Base-by-base conservation (phyloP, 2,113 vertebrate genomes). In the Calcarius ornatus region DNA sequence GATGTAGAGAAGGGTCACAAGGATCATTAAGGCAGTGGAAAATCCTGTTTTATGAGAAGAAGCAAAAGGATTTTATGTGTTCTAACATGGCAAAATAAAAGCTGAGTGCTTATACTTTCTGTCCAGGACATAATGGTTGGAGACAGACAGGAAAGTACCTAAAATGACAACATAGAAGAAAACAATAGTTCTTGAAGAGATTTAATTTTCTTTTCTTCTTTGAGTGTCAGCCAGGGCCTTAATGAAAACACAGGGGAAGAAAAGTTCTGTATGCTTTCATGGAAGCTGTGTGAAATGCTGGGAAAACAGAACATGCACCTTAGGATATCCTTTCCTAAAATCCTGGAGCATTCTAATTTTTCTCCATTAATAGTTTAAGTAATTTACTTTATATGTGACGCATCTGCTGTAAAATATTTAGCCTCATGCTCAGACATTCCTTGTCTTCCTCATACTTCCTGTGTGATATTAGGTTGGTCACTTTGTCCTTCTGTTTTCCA, bases 361-460 rank as follows among this genome's bases (percentile, higher is more conserved):
- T 76, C 40, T 51, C 15, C 15, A 5, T 51, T 84, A 65, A 69
- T 84, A 72, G 71, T 60, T 70, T n/a, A 28, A 81, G 15, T 70
- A 5, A 77, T 63, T 69, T 53, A 48, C 35, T 87, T 82, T 72
- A 4, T 82, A 38, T 86, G 76, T 91, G 31, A 19, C n/a, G 40
- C 57, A 81, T 94, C 80, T 86, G 92, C 83, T 94, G 45, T 88
- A 88, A 94, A 92, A 79, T 24, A 31, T 75, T 86, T 92, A 92
- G 60, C 64, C 38, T 91, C n/a, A 7, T 76, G 60, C 43, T 89
- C 37, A 88, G 51, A 75, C 59, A 75, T 93, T 90, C 85, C 51
- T 79, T 79, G 43, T 75, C 48, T 90, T 88, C n/a, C 65, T 28
- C 47, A 25, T 33, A 21, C 37, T 94, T 95, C 72, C 82, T 78